These are phyloP conservation scores for Odontocerum albicorne DNA, from an alignment of 2,888 invertebrate species.

Conservation along the genomic window DNA sequence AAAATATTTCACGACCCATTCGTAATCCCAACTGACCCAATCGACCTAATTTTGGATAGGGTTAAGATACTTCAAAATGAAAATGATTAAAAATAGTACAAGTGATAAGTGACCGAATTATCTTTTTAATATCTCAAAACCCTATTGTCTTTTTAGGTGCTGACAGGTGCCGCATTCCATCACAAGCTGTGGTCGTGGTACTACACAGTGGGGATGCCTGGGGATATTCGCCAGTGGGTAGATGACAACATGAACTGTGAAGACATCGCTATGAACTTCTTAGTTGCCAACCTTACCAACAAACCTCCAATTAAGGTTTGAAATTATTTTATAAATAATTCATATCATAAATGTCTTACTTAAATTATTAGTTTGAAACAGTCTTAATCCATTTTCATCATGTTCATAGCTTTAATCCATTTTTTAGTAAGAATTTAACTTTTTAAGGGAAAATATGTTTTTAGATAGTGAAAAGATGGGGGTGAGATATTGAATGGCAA, in stretches of 20 bases:
- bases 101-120: too few relatives aligned
- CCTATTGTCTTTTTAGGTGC: slow-evolving; percentile 58
- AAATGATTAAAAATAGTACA: too few relatives aligned
- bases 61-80: too few relatives aligned
- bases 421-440: too few relatives aligned
- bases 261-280: slow-evolving; percentile 97
- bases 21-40: too few relatives aligned
- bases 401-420: too few relatives aligned
- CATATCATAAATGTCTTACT: neutral
- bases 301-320: slow-evolving; percentile 94
- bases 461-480: too few relatives aligned
- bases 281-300: slow-evolving; percentile 89
- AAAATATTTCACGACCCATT: too few relatives aligned
- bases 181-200: slow-evolving; percentile 95
- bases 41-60: too few relatives aligned
- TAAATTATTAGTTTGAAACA: neutral
- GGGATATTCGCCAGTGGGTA: slow-evolving; percentile 83
- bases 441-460: too few relatives aligned
- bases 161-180: slow-evolving; percentile 96
- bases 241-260: slow-evolving; percentile 97
- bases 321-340: slow-evolving; percentile 28
- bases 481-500: too few relatives aligned
- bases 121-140: too few relatives aligned
- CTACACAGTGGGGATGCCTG: slow-evolving; percentile 88
- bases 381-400: neutral